phyloP scores from a whole-genome alignment of 2,888 invertebrate genomes.

The Papilio elwesi region DNA sequence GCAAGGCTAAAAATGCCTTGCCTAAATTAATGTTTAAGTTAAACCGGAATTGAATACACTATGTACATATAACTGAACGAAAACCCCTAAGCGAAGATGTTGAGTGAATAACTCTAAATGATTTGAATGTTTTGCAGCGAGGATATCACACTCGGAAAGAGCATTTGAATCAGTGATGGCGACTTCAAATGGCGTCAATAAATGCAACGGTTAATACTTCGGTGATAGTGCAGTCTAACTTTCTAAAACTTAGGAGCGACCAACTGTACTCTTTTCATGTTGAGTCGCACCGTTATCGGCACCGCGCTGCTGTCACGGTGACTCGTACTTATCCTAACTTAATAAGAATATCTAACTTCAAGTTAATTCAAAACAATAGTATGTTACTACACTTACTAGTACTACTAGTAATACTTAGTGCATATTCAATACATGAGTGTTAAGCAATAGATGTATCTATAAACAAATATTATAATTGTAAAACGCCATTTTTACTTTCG shows the following conservation, averaged over 20 bases:
- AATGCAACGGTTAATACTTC: neutral
- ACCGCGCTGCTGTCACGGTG: conserved; percentile 27
- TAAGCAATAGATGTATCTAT: too few species aligned
- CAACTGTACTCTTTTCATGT: conserved; percentile 39
- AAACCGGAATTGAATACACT: too few species aligned
- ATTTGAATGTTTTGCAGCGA: too few species aligned
- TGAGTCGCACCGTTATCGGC: conserved; percentile 37
- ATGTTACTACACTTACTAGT: neutral
- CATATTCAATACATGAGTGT: neutral
- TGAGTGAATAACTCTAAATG: too few species aligned
- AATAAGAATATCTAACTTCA: neutral
- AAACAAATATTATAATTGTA: too few species aligned
- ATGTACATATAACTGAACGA: too few species aligned
- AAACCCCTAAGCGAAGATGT: too few species aligned
- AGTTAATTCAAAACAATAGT: neutral
- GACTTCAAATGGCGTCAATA: neutral
- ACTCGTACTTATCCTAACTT: conserved; percentile 29
- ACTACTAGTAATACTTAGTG: too few species aligned
- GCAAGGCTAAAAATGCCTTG: too few species aligned
- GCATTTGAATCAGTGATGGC: too few species aligned
- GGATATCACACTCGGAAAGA: too few species aligned
- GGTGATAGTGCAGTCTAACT: neutral
- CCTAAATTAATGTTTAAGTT: too few species aligned
- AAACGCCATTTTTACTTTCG: neutral
- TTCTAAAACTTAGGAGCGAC: conserved; percentile 10